Percentiles rank a stretch among this genome's conserved stretches.
These are phyloP conservation scores for Aphidius gifuensis DNA, from an alignment of 1,140 invertebrate genomes.

Conservation along the genomic window DNA sequence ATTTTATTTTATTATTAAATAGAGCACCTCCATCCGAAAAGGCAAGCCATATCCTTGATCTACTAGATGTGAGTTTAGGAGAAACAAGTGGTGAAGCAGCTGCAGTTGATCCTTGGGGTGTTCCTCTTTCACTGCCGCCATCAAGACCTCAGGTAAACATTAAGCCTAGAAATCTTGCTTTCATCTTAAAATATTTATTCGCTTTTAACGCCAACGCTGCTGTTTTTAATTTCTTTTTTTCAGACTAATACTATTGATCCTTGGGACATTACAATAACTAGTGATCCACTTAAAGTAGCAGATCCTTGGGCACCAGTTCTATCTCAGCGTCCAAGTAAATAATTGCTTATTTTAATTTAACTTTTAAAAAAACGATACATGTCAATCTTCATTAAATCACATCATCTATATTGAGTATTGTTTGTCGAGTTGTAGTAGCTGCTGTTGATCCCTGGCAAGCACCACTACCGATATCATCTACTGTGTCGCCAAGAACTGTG, in stretches of 20 bases:
- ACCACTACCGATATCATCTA: slow-evolving; percentile 41
- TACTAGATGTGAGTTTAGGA: slow-evolving; percentile 76
- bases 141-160: slow-evolving; percentile 54
- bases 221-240: neutral
- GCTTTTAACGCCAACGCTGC: no score
- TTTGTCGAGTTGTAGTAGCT: slow-evolving; percentile 33
- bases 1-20: slow-evolving; percentile 19
- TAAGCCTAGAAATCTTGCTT: no score
- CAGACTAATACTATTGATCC: slow-evolving; percentile 55
- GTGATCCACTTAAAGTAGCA: slow-evolving; percentile 44
- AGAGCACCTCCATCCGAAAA: slow-evolving; percentile 51
- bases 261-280: slow-evolving; percentile 54
- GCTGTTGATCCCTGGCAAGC: slow-evolving; percentile 61
- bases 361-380: neutral
- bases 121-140: slow-evolving; percentile 57
- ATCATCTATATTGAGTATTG: neutral
- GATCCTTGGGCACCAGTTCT: slow-evolving; percentile 63
- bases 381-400: neutral
- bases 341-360: neutral
- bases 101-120: slow-evolving; percentile 68
- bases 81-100: slow-evolving; percentile 54
- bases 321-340: slow-evolving; percentile 42
- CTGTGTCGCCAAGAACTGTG: slow-evolving; percentile 37
- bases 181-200: no score
- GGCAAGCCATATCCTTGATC: slow-evolving; percentile 74